A percentile compares a stretch with the other conserved stretches of the same genome.
These are phyloP conservation scores for Luperina nickerlii DNA, from an alignment of 2,888 invertebrate genomes.

Conservation along the genomic window DNA sequence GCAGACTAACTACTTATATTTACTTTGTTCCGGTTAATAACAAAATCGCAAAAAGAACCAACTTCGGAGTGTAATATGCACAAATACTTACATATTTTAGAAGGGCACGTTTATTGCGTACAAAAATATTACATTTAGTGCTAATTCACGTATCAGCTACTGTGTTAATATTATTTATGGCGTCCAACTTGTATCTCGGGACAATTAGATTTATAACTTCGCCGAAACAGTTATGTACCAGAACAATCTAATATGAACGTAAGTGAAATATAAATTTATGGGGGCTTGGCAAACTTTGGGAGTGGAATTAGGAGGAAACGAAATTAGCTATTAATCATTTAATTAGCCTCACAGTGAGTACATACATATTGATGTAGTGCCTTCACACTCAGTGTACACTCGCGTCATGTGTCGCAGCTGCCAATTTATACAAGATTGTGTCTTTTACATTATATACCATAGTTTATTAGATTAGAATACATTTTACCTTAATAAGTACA, in stretches of 20 bases:
- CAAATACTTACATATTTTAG: not conserved
- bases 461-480: slow-evolving; percentile 62
- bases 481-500: slow-evolving; percentile 59
- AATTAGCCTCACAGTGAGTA: slow-evolving; percentile 61
- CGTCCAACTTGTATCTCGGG: slow-evolving; percentile 27
- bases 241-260: slow-evolving; percentile 43
- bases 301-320: slow-evolving; percentile 42
- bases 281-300: slow-evolving; percentile 37
- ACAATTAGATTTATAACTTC: slow-evolving; percentile 50
- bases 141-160: slow-evolving; percentile 23
- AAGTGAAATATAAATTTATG: slow-evolving; percentile 42
- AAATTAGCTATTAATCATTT: slow-evolving; percentile 54
- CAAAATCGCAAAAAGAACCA: not conserved
- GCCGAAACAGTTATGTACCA: slow-evolving; percentile 29
- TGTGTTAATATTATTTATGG: slow-evolving; percentile 35
- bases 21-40: not conserved
- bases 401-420: slow-evolving; percentile 49
- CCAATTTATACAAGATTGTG: slow-evolving; percentile 60
- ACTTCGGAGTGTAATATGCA: not conserved
- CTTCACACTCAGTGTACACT: slow-evolving; percentile 25
- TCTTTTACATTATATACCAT: slow-evolving; percentile 62
- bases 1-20: not conserved
- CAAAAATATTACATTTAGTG: slow-evolving; percentile 24
- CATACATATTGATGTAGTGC: slow-evolving; percentile 57
- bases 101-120: slow-evolving; percentile 4